Percentiles rank a stretch among this genome's conserved stretches.
These are phyloP conservation scores for Danaus chrysippus DNA, from an alignment of 2,888 invertebrate genomes.

Conservation along the genomic window DNA sequence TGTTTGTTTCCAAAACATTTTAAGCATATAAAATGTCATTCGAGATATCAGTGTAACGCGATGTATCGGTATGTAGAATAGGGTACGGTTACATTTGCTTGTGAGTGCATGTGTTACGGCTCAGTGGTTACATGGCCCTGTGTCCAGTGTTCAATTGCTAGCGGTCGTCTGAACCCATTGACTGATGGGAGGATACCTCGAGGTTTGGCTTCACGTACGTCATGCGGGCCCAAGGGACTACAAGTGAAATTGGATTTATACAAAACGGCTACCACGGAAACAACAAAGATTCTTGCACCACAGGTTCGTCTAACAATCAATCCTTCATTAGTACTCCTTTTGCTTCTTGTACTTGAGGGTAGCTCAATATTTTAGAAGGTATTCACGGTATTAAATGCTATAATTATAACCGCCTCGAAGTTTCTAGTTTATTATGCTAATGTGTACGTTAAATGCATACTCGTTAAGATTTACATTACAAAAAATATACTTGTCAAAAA, in stretches of 20 bases:
- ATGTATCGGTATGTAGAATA: slow-evolving; percentile 51
- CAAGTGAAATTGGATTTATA: slow-evolving; percentile 56
- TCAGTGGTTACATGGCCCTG: slow-evolving; percentile 59
- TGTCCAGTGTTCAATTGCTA: slow-evolving; percentile 57
- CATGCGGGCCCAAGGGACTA: slow-evolving; percentile 56
- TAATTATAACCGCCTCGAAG: background rate
- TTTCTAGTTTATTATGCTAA: background rate
- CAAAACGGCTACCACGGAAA: slow-evolving; percentile 70
- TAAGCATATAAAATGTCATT: slow-evolving; percentile 54
- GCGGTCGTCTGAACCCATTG: slow-evolving; percentile 49
- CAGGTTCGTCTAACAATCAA: slow-evolving; percentile 50
- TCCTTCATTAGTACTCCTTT: background rate
- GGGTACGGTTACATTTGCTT: slow-evolving; percentile 60
- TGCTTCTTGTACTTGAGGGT: background rate
- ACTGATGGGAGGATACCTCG: slow-evolving; percentile 65
- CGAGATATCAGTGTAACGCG: slow-evolving; percentile 50
- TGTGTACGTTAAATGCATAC: background rate
- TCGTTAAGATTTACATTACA: background rate
- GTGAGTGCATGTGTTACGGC: slow-evolving; percentile 68
- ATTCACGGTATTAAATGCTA: background rate
- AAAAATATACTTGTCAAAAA: background rate
- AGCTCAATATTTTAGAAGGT: background rate
- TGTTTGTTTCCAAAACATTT: slow-evolving; percentile 65
- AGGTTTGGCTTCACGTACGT: slow-evolving; percentile 54
- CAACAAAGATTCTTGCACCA: slow-evolving; percentile 63